Evolutionary conservation across 1,140 invertebrate species (phyloP), one percentile per base, ranked within the genome.

Genomic region (Protaetia brevitarsis): DNA sequence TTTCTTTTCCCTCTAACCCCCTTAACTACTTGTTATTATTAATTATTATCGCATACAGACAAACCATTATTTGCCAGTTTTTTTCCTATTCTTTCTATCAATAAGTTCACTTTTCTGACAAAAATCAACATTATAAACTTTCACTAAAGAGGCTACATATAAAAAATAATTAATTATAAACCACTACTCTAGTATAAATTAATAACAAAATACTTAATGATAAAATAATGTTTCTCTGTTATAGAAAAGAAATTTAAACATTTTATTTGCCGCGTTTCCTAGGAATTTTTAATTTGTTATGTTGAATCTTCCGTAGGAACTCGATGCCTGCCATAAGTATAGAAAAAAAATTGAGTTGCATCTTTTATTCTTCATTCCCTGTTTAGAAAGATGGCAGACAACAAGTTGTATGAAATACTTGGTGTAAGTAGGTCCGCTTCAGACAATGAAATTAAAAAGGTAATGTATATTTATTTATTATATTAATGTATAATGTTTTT

Each of bases 391-490:
- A 78, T 79, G 86, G 86, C 85, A 79, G 91, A 94, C 82, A 87
- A 86, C 74, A 89, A 90, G 78, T 82, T 96, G 67, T 96, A 96
- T 76, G 90, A 93, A 68, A 81, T 93, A 73, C 82, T 95, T 71
- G 89, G 89, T 66, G 92, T 95, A 58, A 79, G 81, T 66, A 87
- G 86, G 81, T 87, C 82, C 80, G 89, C 92, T 64, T 84, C 86
- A 63, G 88, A 92, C 73, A 81, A 83, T 11, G 92, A 95, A 84
- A 93, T 96, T 68, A 95, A 94, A 83, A 91, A 92, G 86, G 93
- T 94, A 85, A 16, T 27, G 23, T 3, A 45, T 45, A 19, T 45
- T 45, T 16, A 37, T 45, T 45, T n/a, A 37, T n/a, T 45, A 19
- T 45, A 19, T 45, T 19, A 45, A 45, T 45, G 2, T 13, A 19